phyloP scores from a whole-genome alignment of 2,113 vertebrate genomes.

The Aviceda subcristata region DNA sequence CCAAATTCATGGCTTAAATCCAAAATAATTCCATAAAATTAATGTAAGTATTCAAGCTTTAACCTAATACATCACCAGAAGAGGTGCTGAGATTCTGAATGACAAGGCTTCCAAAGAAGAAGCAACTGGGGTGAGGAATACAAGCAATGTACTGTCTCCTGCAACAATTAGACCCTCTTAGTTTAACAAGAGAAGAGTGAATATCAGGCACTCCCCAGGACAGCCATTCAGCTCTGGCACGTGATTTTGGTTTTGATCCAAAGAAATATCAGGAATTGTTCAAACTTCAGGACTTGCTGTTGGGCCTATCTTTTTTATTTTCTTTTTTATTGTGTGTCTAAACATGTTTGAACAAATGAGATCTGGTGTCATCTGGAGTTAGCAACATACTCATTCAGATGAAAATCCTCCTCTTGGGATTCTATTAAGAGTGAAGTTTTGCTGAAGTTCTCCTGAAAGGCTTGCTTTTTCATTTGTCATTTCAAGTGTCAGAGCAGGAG shows the following conservation, averaged over 20 bases:
- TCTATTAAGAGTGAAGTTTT: neutral
- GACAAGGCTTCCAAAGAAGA: neutral
- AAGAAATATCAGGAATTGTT: neutral
- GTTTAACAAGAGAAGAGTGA: neutral
- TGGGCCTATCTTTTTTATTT: neutral
- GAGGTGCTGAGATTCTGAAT: neutral
- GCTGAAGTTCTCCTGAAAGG: neutral
- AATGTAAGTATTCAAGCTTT: neutral
- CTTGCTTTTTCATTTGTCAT: neutral
- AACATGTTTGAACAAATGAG: neutral
- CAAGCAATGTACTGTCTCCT: neutral
- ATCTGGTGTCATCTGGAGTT: neutral
- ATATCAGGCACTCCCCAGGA: neutral
- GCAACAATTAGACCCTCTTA: neutral
- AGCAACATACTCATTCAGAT: neutral
- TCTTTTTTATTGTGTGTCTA: neutral
- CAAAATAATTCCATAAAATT: neutral
- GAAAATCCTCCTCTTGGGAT: neutral
- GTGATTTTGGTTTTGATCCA: neutral
- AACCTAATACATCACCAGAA: neutral
- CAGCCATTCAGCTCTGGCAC: neutral
- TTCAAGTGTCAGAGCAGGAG: neutral
- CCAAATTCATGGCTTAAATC: neutral
- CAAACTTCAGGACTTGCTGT: neutral
- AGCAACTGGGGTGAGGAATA: neutral